phyloP scores from a whole-genome alignment of 2,797 vertebrate genomes.

The Dermochelys coriacea region DNA sequence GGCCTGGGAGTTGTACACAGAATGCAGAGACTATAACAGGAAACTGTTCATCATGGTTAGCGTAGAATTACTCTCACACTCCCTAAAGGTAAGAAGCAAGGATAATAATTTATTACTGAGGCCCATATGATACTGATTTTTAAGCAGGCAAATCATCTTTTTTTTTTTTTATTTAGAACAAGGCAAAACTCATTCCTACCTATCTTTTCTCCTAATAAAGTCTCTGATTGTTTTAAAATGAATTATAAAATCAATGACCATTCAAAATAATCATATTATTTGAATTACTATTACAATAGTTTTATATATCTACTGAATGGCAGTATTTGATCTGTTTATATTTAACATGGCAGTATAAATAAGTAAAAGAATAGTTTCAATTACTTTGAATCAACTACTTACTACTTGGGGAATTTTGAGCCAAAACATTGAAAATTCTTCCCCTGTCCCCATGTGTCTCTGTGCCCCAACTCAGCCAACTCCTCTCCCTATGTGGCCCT shows the following conservation, averaged over 20 bases:
- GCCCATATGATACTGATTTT: constrained; percentile 35
- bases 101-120: constrained; percentile 60
- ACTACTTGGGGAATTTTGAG: neutral
- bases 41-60: constrained; percentile 59
- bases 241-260: neutral
- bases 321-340: neutral
- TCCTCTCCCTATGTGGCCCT: too few relatives aligned
- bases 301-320: neutral
- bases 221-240: neutral
- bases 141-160: constrained; percentile 16
- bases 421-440: too few relatives aligned
- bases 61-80: constrained; percentile 36
- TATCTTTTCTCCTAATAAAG: neutral
- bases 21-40: constrained; percentile 8
- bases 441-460: too few relatives aligned
- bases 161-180: constrained; percentile 35
- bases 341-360: neutral
- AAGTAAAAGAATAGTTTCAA: neutral
- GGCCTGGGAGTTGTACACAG: constrained; percentile 20
- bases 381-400: neutral
- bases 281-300: neutral
- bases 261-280: neutral
- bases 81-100: constrained; percentile 36
- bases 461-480: too few relatives aligned
- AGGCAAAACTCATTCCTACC: neutral